These are phyloP conservation scores for Buceros bicornis DNA, from an alignment of 2,797 vertebrate genomes.

Conservation along the genomic window DNA sequence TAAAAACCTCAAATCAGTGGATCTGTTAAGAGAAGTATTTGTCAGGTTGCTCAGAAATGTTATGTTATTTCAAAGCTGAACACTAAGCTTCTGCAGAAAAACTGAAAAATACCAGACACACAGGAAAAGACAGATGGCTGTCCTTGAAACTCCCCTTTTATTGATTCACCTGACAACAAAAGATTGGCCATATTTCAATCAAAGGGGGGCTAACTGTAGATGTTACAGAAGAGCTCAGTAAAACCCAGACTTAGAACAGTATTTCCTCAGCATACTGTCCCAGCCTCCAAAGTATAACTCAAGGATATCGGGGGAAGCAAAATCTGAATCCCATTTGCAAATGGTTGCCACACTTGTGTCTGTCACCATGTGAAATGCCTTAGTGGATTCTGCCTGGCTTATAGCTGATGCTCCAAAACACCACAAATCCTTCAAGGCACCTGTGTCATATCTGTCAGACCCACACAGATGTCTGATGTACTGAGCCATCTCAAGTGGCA, in stretches of 20 bases:
- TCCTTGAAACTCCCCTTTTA: neutral
- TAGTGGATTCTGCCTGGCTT: neutral
- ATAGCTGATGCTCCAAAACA: neutral
- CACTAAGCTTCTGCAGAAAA: neutral
- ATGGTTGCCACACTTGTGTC: neutral
- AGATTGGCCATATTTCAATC: neutral
- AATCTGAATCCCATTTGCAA: neutral
- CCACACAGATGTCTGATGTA: conserved; percentile 42
- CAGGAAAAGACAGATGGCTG: neutral
- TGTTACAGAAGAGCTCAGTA: neutral
- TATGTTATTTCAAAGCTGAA: neutral
- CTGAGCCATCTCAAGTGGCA: conserved; percentile 38
- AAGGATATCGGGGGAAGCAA: conserved; percentile 7
- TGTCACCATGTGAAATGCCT: neutral
- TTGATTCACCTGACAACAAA: neutral
- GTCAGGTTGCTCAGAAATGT: neutral
- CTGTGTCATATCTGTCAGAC: conserved; percentile 49
- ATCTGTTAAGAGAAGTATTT: neutral
- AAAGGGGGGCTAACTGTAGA: neutral
- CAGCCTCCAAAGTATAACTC: neutral
- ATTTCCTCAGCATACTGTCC: neutral
- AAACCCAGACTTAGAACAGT: neutral
- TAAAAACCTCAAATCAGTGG: neutral
- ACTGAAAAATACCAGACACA: neutral
- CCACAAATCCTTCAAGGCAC: neutral